Evolutionary conservation across 2,888 invertebrate genomes (phyloP).

Genomic region (Erebia ligea): DNA sequence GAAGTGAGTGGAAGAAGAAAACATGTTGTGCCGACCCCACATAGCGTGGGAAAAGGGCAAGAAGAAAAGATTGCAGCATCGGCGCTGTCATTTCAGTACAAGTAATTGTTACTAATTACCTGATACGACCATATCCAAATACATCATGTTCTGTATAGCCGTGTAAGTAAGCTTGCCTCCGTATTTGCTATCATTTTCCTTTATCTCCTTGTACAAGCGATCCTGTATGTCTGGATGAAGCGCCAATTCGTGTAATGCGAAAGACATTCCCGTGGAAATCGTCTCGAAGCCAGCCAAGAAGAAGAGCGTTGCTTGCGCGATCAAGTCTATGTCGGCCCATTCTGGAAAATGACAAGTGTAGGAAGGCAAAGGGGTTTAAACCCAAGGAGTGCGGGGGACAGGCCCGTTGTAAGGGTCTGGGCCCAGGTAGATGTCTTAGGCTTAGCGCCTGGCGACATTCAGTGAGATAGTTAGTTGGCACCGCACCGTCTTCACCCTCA

Average conservation of each 20-base stretch:
- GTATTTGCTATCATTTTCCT: constrained; percentile 57
- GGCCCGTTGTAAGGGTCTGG: too few relatives aligned
- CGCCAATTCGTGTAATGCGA: constrained; percentile 78
- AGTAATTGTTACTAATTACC: constrained; percentile 47
- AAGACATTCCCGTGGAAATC: constrained; percentile 61
- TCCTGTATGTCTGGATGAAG: constrained; percentile 79
- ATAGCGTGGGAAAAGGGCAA: too few relatives aligned
- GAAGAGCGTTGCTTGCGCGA: constrained; percentile 69
- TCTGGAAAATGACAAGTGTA: constrained; percentile 37
- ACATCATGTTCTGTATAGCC: constrained; percentile 73
- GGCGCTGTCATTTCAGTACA: not conserved
- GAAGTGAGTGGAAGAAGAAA: too few relatives aligned
- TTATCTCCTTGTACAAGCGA: constrained; percentile 75
- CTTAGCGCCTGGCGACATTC: too few relatives aligned
- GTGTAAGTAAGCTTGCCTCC: constrained; percentile 67
- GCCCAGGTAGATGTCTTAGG: too few relatives aligned
- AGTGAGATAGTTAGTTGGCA: too few relatives aligned
- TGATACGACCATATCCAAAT: constrained; percentile 82
- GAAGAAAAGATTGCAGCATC: not conserved
- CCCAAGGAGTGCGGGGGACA: too few relatives aligned
- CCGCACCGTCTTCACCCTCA: too few relatives aligned
- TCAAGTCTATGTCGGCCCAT: constrained; percentile 57
- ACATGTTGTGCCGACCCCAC: too few relatives aligned
- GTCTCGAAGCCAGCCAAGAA: constrained; percentile 80
- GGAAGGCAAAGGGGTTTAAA: too few relatives aligned